phyloP scores from a whole-genome alignment of 2,113 vertebrate species.

The Chiloscyllium plagiosum region DNA sequence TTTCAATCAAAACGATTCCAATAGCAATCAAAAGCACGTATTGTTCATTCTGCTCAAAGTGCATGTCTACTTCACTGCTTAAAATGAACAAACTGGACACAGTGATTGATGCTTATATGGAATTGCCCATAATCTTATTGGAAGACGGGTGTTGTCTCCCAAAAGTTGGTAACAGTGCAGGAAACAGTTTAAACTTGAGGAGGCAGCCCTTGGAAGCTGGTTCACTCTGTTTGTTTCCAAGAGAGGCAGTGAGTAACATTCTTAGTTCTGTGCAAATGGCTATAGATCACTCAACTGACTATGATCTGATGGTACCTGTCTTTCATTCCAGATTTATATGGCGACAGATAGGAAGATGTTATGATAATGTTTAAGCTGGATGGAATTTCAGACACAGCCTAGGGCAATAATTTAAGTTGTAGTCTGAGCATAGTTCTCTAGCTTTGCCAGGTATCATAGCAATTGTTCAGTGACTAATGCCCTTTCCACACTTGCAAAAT shows the following conservation, averaged over 20 bases:
- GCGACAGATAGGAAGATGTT: not conserved
- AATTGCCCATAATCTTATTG: not conserved
- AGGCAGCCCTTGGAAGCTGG: not conserved
- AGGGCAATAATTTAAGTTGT: not conserved
- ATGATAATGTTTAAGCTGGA: not conserved
- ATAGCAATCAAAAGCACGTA: not conserved
- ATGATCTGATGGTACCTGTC: not conserved
- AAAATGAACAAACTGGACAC: not conserved
- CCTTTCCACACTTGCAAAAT: not conserved
- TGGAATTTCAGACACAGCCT: not conserved
- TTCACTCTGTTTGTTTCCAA: not conserved
- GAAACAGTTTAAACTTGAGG: not conserved
- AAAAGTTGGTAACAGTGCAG: too few relatives aligned
- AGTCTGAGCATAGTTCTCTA: not conserved
- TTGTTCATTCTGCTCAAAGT: not conserved
- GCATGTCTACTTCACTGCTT: not conserved
- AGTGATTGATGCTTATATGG: not conserved
- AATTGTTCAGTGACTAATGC: constrained; percentile 13
- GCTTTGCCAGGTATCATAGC: not conserved
- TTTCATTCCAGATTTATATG: constrained; percentile 4
- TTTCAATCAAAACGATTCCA: not conserved
- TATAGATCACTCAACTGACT: not conserved
- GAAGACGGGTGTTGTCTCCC: too few relatives aligned
- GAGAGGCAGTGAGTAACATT: not conserved
- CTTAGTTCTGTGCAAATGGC: not conserved